Percentiles rank a stretch among this genome's conserved stretches.
phyloP scores from a whole-genome alignment of 92 coral and sea anemone genomes.

The Ricordea florida region DNA sequence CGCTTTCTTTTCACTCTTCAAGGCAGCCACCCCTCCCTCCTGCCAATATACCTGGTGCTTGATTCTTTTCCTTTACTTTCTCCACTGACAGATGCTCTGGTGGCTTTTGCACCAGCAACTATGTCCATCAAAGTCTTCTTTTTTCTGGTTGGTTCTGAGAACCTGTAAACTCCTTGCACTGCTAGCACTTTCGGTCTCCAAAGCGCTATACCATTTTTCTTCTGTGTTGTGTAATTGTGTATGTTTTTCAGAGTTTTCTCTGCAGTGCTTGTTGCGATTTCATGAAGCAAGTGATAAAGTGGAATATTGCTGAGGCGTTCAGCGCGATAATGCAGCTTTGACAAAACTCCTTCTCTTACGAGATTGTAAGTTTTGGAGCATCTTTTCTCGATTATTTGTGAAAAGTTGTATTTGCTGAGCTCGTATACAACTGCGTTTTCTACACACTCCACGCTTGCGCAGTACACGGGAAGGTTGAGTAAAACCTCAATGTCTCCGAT shows the following conservation, averaged over 20 bases:
- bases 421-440: slow-evolving; percentile 78
- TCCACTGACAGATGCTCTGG: no score
- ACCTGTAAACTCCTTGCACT: no score
- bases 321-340: slow-evolving; percentile 46
- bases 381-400: slow-evolving; percentile 61
- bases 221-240: not conserved
- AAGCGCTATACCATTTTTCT: no score
- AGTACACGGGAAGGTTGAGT: slow-evolving; percentile 69
- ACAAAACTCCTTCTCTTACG: slow-evolving; percentile 41
- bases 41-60: no score
- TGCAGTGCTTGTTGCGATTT: not conserved
- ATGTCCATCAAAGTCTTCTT: no score
- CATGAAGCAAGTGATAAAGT: slow-evolving; percentile 52
- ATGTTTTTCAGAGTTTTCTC: not conserved
- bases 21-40: no score
- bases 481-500: slow-evolving; percentile 88
- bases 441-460: slow-evolving; percentile 75
- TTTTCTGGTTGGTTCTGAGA: no score
- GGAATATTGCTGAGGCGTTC: slow-evolving; percentile 55
- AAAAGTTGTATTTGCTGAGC: slow-evolving; percentile 69
- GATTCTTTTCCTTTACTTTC: no score
- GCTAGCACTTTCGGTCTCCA: no score
- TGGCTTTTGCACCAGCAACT: no score
- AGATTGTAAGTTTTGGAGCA: slow-evolving; percentile 52
- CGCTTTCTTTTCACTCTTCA: no score